Evolutionary conservation across 2,888 invertebrate species (phyloP).

Genomic region (Amaurobius ferox): DNA sequence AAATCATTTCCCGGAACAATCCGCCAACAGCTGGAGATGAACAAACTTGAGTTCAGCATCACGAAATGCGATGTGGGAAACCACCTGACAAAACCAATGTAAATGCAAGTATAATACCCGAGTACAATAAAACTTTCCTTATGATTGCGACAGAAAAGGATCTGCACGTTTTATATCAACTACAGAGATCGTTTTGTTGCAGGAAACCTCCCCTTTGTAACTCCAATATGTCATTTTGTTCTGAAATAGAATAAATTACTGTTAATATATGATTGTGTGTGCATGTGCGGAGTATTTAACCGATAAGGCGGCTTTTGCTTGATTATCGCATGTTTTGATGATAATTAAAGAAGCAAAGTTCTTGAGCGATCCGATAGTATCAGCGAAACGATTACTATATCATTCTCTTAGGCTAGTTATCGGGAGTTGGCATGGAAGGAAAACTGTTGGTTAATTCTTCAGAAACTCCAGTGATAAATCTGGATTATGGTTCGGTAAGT

Average conservation of each 20-base stretch:
- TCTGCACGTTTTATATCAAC: no score
- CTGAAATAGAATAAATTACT: no score
- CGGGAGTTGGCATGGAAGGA: constrained; percentile 21
- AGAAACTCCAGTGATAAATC: neutral
- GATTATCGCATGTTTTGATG: constrained; percentile 29
- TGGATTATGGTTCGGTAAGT: constrained; percentile 33
- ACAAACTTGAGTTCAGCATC: no score
- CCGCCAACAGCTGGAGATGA: no score
- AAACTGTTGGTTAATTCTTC: constrained; percentile 36
- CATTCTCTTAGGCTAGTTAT: neutral
- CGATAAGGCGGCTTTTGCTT: constrained; percentile 23
- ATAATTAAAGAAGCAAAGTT: constrained; percentile 45
- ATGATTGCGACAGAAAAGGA: no score
- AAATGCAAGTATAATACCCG: no score
- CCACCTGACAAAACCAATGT: no score
- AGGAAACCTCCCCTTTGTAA: neutral
- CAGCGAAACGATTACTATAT: neutral
- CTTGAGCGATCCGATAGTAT: constrained; percentile 12
- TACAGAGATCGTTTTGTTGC: no score
- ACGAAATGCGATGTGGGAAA: no score
- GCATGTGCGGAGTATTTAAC: constrained; percentile 19
- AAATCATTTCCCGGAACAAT: no score
- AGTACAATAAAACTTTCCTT: no score
- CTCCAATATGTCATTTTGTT: no score
- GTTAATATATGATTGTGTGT: neutral